phyloP scores from a whole-genome alignment of 2,113 vertebrate genomes.

The Morone chrysops region DNA sequence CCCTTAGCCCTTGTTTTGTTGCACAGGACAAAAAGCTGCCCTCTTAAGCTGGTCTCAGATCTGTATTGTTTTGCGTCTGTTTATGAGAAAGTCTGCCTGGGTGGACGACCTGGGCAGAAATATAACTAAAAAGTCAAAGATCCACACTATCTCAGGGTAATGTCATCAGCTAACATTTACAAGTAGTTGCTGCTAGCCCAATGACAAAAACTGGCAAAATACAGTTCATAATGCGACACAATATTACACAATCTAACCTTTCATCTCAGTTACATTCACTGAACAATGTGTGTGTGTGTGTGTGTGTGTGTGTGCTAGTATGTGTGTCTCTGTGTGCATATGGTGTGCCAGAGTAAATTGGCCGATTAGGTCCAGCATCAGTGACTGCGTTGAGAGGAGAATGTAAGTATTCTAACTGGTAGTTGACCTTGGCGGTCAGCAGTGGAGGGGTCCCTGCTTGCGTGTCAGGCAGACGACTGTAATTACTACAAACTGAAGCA shows the following conservation, averaged over 20 bases:
- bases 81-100: constrained; percentile 50
- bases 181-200: constrained; percentile 20
- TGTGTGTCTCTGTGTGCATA: constrained; percentile 22
- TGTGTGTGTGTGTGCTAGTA: constrained; percentile 6
- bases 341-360: constrained; percentile 87
- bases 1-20: constrained; percentile 77
- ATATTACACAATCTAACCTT: constrained; percentile 85
- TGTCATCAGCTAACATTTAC: constrained; percentile 25
- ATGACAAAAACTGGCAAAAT: constrained; percentile 24
- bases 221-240: constrained; percentile 7
- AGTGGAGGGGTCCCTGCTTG: constrained; percentile 84
- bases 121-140: background rate
- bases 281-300: constrained; percentile 76
- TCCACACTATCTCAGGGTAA: constrained; percentile 9
- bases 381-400: constrained; percentile 91
- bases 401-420: constrained; percentile 93
- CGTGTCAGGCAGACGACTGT: constrained; percentile 90
- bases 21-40: constrained; percentile 71
- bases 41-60: constrained; percentile 59
- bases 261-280: constrained; percentile 92
- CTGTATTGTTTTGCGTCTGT: constrained; percentile 42
- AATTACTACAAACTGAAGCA: constrained; percentile 96
- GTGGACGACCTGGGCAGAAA: constrained; percentile 52
- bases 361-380: constrained; percentile 94
- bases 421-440: constrained; percentile 96